Evolutionary conservation across 2,113 vertebrate genomes (phyloP).

Genomic region (Copsychus sechellarum): DNA sequence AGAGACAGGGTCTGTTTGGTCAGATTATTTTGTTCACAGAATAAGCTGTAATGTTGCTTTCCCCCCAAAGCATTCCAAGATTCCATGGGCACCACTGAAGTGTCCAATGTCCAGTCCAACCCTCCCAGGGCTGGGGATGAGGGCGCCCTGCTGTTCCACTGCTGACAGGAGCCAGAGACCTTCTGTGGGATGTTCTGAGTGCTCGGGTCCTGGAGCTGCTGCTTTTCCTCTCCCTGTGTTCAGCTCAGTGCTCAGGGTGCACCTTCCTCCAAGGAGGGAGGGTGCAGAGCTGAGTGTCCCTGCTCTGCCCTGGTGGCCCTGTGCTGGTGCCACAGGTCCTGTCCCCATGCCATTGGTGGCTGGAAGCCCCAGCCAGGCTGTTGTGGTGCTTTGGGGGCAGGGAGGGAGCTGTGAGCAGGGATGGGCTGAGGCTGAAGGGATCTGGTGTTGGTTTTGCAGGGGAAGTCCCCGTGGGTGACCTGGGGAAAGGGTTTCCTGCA

Average conservation of each 20-base stretch:
- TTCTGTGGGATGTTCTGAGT: rapidly evolving
- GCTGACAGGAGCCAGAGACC: not conserved
- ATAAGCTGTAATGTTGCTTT: no score
- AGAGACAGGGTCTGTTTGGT: no score
- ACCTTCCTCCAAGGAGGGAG: not conserved
- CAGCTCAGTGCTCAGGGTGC: rapidly evolving
- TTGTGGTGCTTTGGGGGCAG: not conserved
- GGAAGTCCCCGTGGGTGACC: not conserved
- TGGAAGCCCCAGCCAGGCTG: not conserved
- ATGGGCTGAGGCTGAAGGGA: not conserved
- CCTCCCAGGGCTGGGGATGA: rapidly evolving
- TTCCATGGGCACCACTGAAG: rapidly evolving
- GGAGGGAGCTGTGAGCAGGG: not conserved
- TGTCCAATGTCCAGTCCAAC: not conserved
- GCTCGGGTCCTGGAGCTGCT: not conserved
- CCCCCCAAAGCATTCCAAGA: no score
- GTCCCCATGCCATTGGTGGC: not conserved
- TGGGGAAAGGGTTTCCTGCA: not conserved
- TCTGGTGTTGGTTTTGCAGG: not conserved
- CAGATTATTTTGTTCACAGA: no score
- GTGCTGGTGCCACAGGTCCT: no score
- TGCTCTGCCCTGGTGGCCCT: not conserved
- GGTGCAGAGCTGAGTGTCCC: rapidly evolving
- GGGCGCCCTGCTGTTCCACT: rapidly evolving
- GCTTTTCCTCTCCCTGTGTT: not conserved